Conservation (phyloP, 2,113 vertebrate genomes). For the Chaetops frenatus region DNA sequence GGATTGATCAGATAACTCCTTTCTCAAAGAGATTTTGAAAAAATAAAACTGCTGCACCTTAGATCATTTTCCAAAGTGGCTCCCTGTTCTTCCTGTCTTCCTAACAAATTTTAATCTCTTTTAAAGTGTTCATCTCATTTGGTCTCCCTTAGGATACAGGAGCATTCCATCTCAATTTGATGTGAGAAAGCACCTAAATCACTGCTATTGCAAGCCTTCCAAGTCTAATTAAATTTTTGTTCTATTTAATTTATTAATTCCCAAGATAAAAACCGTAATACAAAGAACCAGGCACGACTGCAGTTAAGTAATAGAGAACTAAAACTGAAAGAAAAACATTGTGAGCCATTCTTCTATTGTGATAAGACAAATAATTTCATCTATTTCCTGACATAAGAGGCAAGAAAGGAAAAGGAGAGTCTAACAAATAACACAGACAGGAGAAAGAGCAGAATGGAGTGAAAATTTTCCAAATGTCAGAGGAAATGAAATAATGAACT, state of each 20-base stretch:
- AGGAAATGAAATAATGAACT: constrained; percentile 25
- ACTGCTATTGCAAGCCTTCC: constrained; percentile 5
- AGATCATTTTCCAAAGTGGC: not conserved
- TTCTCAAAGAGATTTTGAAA: not conserved
- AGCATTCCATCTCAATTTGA: constrained; percentile 19
- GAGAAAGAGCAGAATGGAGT: not conserved
- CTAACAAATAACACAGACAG: not conserved
- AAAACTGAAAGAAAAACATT: not conserved
- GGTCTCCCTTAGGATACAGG: not conserved
- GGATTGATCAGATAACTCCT: not conserved
- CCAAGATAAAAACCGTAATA: not conserved
- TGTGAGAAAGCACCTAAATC: constrained; percentile 28
- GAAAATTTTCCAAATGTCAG: constrained; percentile 29
- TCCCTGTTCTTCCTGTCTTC: not conserved
- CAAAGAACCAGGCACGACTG: not conserved
- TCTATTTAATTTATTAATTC: constrained; percentile 54
- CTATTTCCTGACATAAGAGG: constrained; percentile 32
- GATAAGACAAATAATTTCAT: constrained; percentile 41
- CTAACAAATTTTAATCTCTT: constrained; percentile 22
- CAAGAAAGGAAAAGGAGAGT: not conserved
- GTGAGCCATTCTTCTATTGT: constrained; percentile 2
- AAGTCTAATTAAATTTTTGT: constrained; percentile 46
- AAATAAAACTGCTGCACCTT: not conserved
- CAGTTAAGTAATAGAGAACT: constrained; percentile 12
- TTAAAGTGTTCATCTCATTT: constrained; percentile 25